Base-by-base conservation (phyloP, 2,888 invertebrate genomes). In the Globia sparganii region DNA sequence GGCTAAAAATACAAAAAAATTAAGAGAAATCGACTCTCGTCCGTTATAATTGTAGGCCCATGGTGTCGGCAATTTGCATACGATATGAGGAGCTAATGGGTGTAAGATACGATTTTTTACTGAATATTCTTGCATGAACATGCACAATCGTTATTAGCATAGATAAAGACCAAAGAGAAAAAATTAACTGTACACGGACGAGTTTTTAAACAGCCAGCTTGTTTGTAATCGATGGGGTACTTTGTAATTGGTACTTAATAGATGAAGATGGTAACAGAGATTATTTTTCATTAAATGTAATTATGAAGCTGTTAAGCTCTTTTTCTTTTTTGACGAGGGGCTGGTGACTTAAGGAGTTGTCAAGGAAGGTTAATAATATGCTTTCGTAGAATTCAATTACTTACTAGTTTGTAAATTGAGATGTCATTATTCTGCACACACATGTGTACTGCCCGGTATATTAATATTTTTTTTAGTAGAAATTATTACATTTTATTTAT, bases 1-100 rank as follows among this genome's bases (percentile, higher is more conserved):
- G 80, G 89, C 88, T 90, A 93, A 71, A 31, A 62, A 53, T 37
- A 15, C 34, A 70, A 53, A 94, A 11, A 94, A 93, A 93, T 93
- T 92, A 92, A 94, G 92, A 93, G 94, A 94, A 94, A 94, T 91
- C 90, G 92, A 82, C 85, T 81, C 61, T 81, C 78, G 83, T 80
- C 80, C 81, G 72, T 73, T 83, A 93, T 95, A 96, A 96, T 95
- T 95, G 93, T 92, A 84, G 91, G 90, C 87, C 86, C 86, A 82
- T 89, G 89, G 90, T 89, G 91, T 90, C 86, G 86, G 92, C 93
- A 95, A 96, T 96, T 95, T 96, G 95, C 96, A 96, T 96, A 94
- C 88, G 91, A 92, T 94, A 95, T 95, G 94, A 95, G 93, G 94
- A 92, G 95, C 92, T 95, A 96, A 96, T 96, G 94, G 93, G 88